Evolutionary conservation across 2,797 vertebrate genomes (phyloP).

Genomic region (Rhadinocentrus ornatus): DNA sequence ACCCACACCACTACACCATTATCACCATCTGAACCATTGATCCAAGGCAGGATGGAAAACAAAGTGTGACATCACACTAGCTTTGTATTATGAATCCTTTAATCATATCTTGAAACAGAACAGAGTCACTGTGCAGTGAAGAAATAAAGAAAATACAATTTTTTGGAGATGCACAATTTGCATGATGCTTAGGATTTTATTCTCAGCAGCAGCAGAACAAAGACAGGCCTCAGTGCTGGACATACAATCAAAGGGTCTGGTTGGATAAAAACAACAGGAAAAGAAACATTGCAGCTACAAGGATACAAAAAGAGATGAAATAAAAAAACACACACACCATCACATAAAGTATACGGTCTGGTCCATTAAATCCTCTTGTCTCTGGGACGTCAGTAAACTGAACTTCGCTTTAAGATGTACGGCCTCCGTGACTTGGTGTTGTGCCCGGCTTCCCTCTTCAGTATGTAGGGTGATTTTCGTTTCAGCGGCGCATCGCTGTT

Average conservation of each 20-base stretch:
- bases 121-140: conserved; percentile 49
- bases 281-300: conserved; percentile 34
- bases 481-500: conserved; percentile 88
- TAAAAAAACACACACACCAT: conserved; percentile 79
- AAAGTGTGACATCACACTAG: conserved; percentile 18
- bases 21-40: no score
- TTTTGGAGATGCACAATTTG: conserved; percentile 54
- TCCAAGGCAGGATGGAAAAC: background rate
- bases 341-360: conserved; percentile 67
- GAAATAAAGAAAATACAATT: conserved; percentile 67
- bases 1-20: no score
- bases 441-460: conserved; percentile 89
- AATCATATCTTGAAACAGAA: conserved; percentile 64
- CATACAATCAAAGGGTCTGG: conserved; percentile 32
- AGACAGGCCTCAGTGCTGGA: conserved; percentile 35
- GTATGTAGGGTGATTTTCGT: conserved; percentile 95
- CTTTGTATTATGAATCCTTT: conserved; percentile 70
- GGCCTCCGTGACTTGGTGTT: conserved; percentile 92
- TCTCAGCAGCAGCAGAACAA: conserved; percentile 60
- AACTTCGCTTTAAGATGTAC: conserved; percentile 93
- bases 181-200: conserved; percentile 67
- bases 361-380: conserved; percentile 8
- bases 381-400: conserved; percentile 85
- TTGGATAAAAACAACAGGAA: conserved; percentile 29
- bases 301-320: conserved; percentile 42